Conservation (phyloP, 1,140 invertebrate species). For the Heliconius nattereri region DNA sequence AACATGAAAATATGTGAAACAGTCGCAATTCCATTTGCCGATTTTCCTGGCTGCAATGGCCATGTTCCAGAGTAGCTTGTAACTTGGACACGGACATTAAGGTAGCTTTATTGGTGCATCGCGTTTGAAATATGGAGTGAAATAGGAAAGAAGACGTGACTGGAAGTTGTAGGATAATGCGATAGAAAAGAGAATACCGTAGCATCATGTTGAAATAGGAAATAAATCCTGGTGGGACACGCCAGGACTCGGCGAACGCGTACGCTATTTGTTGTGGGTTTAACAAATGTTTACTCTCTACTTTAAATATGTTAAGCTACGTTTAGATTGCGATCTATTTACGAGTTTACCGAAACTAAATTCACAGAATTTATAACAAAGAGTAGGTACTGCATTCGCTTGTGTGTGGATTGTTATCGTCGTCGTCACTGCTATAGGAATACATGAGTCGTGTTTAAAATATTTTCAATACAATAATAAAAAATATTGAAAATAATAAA, state of each 20-base stretch:
- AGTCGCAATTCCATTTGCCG: background rate
- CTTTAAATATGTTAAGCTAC: conserved; percentile 9
- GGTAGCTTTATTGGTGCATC: conserved; percentile 62
- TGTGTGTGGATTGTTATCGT: background rate
- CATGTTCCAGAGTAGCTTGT: conserved; percentile 34
- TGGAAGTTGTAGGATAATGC: conserved; percentile 40
- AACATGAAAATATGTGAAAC: conserved; percentile 10
- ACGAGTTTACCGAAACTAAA: conserved; percentile 6
- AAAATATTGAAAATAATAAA: background rate
- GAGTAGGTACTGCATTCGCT: background rate
- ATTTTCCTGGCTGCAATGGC: conserved; percentile 16
- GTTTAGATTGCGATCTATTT: conserved; percentile 13
- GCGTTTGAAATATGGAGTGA: conserved; percentile 65
- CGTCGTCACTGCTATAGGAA: background rate
- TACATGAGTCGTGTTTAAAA: background rate
- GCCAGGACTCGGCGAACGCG: background rate
- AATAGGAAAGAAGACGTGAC: conserved; percentile 56
- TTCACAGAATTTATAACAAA: background rate
- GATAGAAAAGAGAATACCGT: conserved; percentile 6
- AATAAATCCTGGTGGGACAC: conserved; percentile 10
- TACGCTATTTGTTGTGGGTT: background rate
- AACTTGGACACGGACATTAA: conserved; percentile 25
- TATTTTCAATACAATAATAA: background rate
- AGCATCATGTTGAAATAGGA: conserved; percentile 4
- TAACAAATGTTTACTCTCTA: conserved; percentile 6